Evolutionary conservation across 2,888 invertebrate genomes (phyloP), one percentile per base, ranked within the genome.

Genomic region (Rotaria macrura): DNA sequence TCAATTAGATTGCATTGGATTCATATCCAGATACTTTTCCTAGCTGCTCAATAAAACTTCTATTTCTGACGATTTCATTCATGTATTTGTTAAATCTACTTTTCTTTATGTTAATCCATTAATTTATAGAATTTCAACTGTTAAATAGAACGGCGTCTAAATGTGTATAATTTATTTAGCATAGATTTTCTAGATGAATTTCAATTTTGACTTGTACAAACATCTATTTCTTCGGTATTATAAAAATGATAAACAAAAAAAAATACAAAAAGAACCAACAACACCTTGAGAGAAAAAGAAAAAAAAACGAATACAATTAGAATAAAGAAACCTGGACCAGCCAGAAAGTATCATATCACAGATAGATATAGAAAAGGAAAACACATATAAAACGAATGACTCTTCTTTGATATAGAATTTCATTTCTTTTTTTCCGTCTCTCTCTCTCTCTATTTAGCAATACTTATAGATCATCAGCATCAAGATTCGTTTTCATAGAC

Each of bases 401-500:
- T 65, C 65, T 65, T 65, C 34, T 29, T 65, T 17, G 65, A 65
- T 14, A 29, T 55, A 55, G n/a, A 55, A 65, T 3, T 65, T 34
- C 10, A 23, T 52, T 52, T 52, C 7, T 6, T 23, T 52, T n/a
- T n/a, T n/a, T n/a, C n/a, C n/a, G n/a, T n/a, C n/a, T n/a, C n/a
- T n/a, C n/a, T n/a, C n/a, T n/a, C n/a, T n/a, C n/a, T n/a, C 5
- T 52, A 23, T 23, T 23, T 52, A 6, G 0, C 23, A 4, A 20
- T 52, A 23, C 20, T 20, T 65, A 65, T 14, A 65, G 17, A 79
- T 79, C 79, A 79, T 79, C 79, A 4, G 79, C 79, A n/a, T 79
- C 79, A 43, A 79, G 79, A 43, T 79, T 79, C 43, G 79, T 79
- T 43, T 79, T 79, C 79, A 79, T 79, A 3, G 79, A 79, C 43